These are phyloP conservation scores for Phymatocera aterrima DNA, from an alignment of 2,888 invertebrate genomes.

Conservation along the genomic window DNA sequence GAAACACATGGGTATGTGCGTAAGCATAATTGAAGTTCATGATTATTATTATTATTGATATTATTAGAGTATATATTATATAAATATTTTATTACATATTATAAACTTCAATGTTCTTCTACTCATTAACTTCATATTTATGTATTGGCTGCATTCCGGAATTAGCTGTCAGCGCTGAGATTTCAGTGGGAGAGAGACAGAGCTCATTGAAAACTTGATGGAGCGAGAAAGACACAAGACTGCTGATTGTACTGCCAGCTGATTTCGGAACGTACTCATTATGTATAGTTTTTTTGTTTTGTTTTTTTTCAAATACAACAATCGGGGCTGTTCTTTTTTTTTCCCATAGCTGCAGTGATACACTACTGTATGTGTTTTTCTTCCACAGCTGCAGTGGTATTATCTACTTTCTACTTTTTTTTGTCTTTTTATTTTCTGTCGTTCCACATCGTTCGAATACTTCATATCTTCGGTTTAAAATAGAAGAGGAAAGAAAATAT, in stretches of 20 bases:
- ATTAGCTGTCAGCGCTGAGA: too few relatives aligned
- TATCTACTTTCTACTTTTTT: neutral
- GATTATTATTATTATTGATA: slow-evolving; percentile 47
- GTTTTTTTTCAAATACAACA: slow-evolving; percentile 52
- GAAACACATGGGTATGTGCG: slow-evolving; percentile 59
- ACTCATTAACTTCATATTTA: slow-evolving; percentile 49
- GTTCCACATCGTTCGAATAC: slow-evolving; percentile 45
- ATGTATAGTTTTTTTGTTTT: slow-evolving; percentile 42
- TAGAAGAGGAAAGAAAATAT: neutral
- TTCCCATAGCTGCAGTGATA: neutral
- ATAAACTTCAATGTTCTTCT: slow-evolving; percentile 1
- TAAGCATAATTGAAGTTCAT: slow-evolving; percentile 62
- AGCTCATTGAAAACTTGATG: too few relatives aligned
- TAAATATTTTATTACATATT: slow-evolving; percentile 59
- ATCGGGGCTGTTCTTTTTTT: slow-evolving; percentile 55
- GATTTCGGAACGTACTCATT: too few relatives aligned
- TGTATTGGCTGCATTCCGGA: too few relatives aligned
- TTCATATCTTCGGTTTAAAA: slow-evolving; percentile 42
- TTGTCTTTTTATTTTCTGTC: neutral
- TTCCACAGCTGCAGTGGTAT: neutral
- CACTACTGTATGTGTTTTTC: neutral
- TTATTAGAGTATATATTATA: too few relatives aligned
- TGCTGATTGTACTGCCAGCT: too few relatives aligned
- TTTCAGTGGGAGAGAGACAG: too few relatives aligned
- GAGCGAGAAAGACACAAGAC: too few relatives aligned